Evolutionary conservation across 2,113 vertebrate species (phyloP).

Genomic region (Leptosomus discolor): DNA sequence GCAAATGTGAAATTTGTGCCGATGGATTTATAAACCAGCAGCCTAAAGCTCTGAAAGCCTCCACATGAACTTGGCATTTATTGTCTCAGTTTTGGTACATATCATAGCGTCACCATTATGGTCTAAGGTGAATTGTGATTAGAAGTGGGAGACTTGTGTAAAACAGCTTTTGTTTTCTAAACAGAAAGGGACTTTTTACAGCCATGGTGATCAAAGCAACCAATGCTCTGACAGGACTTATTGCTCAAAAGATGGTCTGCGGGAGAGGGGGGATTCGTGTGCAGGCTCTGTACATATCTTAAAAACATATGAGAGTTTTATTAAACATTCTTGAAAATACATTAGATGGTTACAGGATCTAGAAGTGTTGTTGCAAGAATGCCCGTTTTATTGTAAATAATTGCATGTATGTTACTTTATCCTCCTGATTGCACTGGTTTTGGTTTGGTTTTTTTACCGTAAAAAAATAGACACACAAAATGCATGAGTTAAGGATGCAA

Average conservation of each 20-base stretch:
- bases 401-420: not conserved
- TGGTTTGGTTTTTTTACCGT: not conserved
- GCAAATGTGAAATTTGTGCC: not conserved
- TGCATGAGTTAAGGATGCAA: not conserved
- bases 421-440: not conserved
- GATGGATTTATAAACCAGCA: not conserved
- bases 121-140: not conserved
- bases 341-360: not conserved
- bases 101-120: accelerated
- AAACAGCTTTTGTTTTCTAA: not conserved
- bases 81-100: not conserved
- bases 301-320: not conserved
- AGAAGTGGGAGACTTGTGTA: not conserved
- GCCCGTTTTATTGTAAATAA: not conserved
- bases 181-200: not conserved
- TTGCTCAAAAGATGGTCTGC: not conserved
- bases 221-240: not conserved
- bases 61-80: not conserved
- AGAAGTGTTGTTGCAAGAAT: not conserved
- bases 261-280: not conserved
- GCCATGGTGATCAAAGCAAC: not conserved
- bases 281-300: not conserved
- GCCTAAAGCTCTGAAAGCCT: not conserved
- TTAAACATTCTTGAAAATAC: not conserved
- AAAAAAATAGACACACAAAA: not conserved